Evolutionary conservation across 2,113 vertebrate genomes (phyloP).

Genomic region (Gnathonemus echidnorhynchus): DNA sequence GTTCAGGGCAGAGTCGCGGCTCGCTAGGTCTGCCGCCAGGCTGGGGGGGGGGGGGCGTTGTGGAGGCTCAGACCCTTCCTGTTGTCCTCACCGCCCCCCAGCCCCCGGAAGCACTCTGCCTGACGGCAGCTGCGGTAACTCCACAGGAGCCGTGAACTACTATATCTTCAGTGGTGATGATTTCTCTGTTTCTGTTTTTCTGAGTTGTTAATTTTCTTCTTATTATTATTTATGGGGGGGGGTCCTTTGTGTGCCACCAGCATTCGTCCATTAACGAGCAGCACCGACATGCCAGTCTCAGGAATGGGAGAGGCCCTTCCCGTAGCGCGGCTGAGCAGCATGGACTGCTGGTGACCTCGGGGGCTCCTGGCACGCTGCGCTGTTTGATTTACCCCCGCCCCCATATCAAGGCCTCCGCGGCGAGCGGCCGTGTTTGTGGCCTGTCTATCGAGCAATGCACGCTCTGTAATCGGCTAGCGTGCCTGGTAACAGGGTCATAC

Average conservation of each 20-base stretch:
- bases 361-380: not conserved
- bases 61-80: not conserved
- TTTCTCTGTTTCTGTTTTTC: not conserved
- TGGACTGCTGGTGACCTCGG: not conserved
- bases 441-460: not conserved
- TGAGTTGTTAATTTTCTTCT: not conserved
- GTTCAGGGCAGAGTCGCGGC: constrained; percentile 63
- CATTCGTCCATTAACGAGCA: not conserved
- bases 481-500: not conserved
- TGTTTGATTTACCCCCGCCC: not conserved
- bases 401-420: not conserved
- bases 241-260: not conserved
- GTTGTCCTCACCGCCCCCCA: not conserved
- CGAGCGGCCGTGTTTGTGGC: not conserved
- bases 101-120: not conserved
- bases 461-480: not conserved
- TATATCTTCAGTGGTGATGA: not conserved
- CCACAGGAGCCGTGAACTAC: not conserved
- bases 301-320: not conserved
- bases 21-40: constrained; percentile 4
- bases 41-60: not conserved
- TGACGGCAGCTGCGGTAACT: not conserved
- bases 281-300: not conserved
- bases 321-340: not conserved
- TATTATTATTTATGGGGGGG: not conserved